phyloP scores from a whole-genome alignment of 2,888 invertebrate genomes.

The Ormyrus rosae region DNA sequence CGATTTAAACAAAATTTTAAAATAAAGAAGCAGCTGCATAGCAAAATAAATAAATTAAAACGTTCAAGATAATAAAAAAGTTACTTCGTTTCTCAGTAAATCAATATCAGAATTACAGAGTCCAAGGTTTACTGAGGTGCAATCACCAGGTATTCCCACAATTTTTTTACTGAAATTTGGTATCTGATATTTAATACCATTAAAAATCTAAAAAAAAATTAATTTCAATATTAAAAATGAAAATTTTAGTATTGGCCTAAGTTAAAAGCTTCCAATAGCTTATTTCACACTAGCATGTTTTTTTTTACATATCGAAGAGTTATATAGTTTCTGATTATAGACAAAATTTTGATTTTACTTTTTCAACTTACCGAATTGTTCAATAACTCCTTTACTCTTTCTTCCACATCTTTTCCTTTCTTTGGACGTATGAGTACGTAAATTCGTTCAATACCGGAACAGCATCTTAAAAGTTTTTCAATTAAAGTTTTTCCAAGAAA shows the following conservation, averaged over 20 bases:
- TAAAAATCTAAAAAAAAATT: slow-evolving; percentile 75
- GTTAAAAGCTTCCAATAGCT: not conserved
- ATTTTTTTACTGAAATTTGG: slow-evolving; percentile 79
- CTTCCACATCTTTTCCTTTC: slow-evolving; percentile 67
- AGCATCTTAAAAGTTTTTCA: slow-evolving; percentile 80
- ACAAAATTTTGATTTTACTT: not conserved
- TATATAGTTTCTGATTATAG: not conserved
- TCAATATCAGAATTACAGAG: slow-evolving; percentile 77
- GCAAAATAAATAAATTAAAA: not conserved
- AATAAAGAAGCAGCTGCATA: not conserved
- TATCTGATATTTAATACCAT: slow-evolving; percentile 75
- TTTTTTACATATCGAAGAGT: not conserved
- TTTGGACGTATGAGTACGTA: slow-evolving; percentile 78
- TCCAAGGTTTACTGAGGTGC: slow-evolving; percentile 77
- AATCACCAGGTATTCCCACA: slow-evolving; percentile 78
- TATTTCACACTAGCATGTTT: not conserved
- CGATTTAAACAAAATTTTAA: not conserved
- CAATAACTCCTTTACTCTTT: slow-evolving; percentile 8
- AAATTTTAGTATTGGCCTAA: too few relatives aligned
- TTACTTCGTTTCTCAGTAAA: slow-evolving; percentile 77
- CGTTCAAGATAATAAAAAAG: slow-evolving; percentile 50
- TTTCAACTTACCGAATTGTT: slow-evolving; percentile 9
- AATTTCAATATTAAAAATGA: too few relatives aligned
- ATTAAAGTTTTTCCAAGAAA: slow-evolving; percentile 78
- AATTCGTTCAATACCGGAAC: slow-evolving; percentile 77